Conservation (phyloP, 2,888 invertebrate genomes). For the Limnephilus auricula region DNA sequence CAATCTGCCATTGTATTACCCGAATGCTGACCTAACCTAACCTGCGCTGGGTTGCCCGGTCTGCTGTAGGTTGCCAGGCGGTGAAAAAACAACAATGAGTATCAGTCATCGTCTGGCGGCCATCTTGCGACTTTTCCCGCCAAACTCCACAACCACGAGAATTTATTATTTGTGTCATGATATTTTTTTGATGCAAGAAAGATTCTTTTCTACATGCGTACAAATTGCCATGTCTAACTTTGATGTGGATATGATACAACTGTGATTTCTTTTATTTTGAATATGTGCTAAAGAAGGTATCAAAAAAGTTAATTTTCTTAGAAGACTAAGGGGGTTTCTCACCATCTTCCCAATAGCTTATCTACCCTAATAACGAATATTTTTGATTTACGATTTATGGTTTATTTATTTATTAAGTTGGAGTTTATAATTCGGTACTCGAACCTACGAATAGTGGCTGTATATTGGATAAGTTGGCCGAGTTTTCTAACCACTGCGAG, state of each 20-base stretch:
- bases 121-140: constrained; percentile 44
- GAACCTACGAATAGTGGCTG: no score
- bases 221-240: not conserved
- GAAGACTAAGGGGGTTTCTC: no score
- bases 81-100: constrained; percentile 19
- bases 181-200: not conserved
- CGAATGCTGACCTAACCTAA: constrained; percentile 53
- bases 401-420: no score
- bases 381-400: no score
- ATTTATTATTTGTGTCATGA: not conserved
- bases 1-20: constrained; percentile 38
- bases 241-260: not conserved
- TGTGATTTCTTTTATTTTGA: no score
- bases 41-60: constrained; percentile 37
- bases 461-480: no score
- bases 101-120: not conserved
- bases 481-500: no score
- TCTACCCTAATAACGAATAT: no score
- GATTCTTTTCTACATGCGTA: not conserved
- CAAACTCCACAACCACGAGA: not conserved
- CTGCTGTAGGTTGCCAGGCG: constrained; percentile 21
- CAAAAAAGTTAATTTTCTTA: no score
- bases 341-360: no score
- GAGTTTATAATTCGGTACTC: no score
- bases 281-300: no score